Conservation (phyloP, 2,888 invertebrate species). For the Lithosia quadra region DNA sequence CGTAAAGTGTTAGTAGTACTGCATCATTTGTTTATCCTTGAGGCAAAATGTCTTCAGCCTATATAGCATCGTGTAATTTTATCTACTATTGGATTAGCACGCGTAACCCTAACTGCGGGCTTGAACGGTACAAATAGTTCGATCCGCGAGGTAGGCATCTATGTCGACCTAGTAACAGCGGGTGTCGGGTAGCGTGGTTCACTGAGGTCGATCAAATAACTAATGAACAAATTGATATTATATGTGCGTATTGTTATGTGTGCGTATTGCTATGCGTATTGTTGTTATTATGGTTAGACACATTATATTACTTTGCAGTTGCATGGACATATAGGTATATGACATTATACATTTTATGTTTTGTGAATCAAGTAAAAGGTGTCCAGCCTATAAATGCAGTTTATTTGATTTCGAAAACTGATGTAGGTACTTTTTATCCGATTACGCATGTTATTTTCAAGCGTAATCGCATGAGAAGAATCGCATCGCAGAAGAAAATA, state of each 20-base stretch:
- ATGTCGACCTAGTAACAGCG: constrained; percentile 71
- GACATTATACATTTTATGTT: no score
- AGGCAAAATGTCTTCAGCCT: constrained; percentile 60
- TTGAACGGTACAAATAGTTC: constrained; percentile 82
- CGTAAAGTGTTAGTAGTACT: constrained; percentile 39
- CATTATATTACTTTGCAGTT: constrained; percentile 3
- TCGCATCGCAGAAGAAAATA: no score
- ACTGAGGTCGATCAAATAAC: constrained; percentile 52
- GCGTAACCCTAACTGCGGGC: constrained; percentile 72
- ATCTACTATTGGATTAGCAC: constrained; percentile 72
- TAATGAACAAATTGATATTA: constrained; percentile 49
- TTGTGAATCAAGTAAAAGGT: no score
- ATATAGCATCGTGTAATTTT: constrained; percentile 69
- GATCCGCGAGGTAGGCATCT: constrained; percentile 68
- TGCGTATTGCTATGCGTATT: no score
- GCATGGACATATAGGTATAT: not conserved
- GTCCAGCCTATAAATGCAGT: no score
- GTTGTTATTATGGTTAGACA: no score
- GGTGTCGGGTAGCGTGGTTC: constrained; percentile 70
- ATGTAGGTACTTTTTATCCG: no score
- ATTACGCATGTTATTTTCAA: no score
- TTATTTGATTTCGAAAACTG: no score
- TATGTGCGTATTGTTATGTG: constrained; percentile 18
- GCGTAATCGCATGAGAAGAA: no score
- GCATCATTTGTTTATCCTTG: constrained; percentile 55